Evolutionary conservation across 2,113 vertebrate genomes (phyloP).

Genomic region (Clarias gariepinus): DNA sequence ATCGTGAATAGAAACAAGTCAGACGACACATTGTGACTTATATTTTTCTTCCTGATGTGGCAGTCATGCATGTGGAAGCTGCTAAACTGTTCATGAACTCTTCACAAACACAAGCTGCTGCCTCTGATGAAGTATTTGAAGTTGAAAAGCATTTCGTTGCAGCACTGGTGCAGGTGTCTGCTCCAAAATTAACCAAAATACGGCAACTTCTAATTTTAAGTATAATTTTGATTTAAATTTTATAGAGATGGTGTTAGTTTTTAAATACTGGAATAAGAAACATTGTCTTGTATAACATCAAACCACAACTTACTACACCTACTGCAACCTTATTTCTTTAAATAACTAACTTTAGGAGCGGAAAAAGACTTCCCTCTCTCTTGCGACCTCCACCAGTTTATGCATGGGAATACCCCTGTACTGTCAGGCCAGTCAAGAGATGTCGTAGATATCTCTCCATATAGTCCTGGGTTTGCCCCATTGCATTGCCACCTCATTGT

Average conservation of each 20-base stretch:
- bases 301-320: neutral
- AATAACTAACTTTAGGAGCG: neutral
- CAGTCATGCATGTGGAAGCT: constrained; percentile 26
- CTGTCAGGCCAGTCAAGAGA: no score
- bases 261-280: neutral
- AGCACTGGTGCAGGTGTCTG: constrained; percentile 5
- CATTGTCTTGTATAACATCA: neutral
- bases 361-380: neutral
- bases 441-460: no score
- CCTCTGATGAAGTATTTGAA: constrained; percentile 10
- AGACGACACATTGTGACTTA: neutral
- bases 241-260: neutral
- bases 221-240: neutral
- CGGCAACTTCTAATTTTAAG: neutral
- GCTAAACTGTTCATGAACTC: constrained; percentile 28
- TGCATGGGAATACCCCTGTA: no score
- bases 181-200: constrained; percentile 18
- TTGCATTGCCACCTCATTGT: no score
- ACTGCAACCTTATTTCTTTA: neutral
- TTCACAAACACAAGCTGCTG: constrained; percentile 23
- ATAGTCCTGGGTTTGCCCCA: no score
- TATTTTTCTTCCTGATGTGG: constrained; percentile 1
- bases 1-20: neutral
- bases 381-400: no score
- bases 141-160: neutral